Percentiles rank a stretch among this genome's conserved stretches.
These are phyloP conservation scores for Scaptomyza graminum DNA, from an alignment of 1,140 invertebrate genomes.

Conservation along the genomic window DNA sequence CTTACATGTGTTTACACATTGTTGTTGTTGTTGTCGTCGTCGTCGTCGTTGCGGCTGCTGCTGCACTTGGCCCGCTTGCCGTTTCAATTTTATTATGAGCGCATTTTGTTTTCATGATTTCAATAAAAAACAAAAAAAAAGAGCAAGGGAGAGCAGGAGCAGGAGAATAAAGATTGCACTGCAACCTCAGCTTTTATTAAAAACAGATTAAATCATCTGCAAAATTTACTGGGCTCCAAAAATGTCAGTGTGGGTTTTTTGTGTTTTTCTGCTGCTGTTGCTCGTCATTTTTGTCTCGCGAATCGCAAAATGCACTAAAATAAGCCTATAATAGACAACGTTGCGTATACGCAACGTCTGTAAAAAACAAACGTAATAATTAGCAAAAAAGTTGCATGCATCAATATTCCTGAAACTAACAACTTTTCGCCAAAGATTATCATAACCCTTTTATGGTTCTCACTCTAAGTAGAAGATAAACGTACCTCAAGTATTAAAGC, in stretches of 20 bases:
- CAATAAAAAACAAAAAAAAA: conserved; percentile 11
- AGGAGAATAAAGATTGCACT: neutral
- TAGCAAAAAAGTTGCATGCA: too few species aligned
- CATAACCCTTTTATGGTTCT: too few species aligned
- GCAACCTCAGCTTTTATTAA: conserved; percentile 57
- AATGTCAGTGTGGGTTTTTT: neutral
- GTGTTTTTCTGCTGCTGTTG: neutral
- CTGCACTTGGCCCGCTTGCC: conserved; percentile 41
- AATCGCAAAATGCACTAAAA: conserved; percentile 1
- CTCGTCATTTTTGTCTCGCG: neutral
- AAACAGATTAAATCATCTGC: conserved; percentile 67
- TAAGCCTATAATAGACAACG: conserved; percentile 5
- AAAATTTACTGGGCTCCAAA: conserved; percentile 42
- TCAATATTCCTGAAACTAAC: too few species aligned
- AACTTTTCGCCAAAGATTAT: too few species aligned
- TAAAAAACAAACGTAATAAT: too few species aligned
- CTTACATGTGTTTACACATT: conserved; percentile 76
- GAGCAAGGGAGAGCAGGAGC: neutral
- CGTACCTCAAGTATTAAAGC: too few species aligned
- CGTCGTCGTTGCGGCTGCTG: too few species aligned
- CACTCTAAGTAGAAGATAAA: too few species aligned
- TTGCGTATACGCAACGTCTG: conserved; percentile 47
- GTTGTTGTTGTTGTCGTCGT: conserved; percentile 39
- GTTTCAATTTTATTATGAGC: conserved; percentile 76
- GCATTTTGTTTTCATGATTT: conserved; percentile 48